Evolutionary conservation across 2,888 invertebrate genomes (phyloP), one percentile per base, ranked within the genome.

Genomic region (Patella caerulea): DNA sequence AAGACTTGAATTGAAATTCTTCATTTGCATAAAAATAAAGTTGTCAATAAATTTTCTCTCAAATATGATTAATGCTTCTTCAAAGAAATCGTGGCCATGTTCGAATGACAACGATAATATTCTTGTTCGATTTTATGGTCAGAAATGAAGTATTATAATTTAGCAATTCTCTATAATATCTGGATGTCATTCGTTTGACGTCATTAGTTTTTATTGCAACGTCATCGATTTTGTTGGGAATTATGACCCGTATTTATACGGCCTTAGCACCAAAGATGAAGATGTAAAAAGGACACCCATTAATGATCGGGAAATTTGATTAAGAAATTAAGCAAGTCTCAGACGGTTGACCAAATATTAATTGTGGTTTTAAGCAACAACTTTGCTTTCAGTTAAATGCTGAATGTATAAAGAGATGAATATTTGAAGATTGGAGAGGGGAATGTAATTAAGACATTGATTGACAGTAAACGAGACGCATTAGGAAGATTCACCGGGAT

Each of bases 391-490:
- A 65, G 24, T 65, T 65, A 65, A 65, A 65, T 24, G 24, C 24
- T 19, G 65, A 19, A 65, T 65, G 65, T 65, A 65, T 24, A 65
- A 65, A 65, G 24, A 24, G 65, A 65, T 65, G 65, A 65, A 65
- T 65, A 65, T 65, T 65, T 65, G 65, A 65, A 65, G 65, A 65
- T 65, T 24, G 65, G 65, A 65, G 24, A 24, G 19, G 4, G 65
- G 65, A 24, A 65, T 65, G 65, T 65, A 65, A 65, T 65, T 65
- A 65, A 65, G 65, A 24, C 65, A 65, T 65, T 65, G 65, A 65
- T 65, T 65, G 65, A 24, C 65, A 65, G 19, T 65, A 19, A 11
- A 65, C 65, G 19, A 65, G 65, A 65, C 65, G 65, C 65, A 65
- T 65, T 65, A 65, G 24, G 65, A 19, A 24, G 65, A 19, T 65